Evolutionary conservation across 2,888 invertebrate genomes (phyloP), one percentile per base, ranked within the genome.

Genomic region (Nebria salina): DNA sequence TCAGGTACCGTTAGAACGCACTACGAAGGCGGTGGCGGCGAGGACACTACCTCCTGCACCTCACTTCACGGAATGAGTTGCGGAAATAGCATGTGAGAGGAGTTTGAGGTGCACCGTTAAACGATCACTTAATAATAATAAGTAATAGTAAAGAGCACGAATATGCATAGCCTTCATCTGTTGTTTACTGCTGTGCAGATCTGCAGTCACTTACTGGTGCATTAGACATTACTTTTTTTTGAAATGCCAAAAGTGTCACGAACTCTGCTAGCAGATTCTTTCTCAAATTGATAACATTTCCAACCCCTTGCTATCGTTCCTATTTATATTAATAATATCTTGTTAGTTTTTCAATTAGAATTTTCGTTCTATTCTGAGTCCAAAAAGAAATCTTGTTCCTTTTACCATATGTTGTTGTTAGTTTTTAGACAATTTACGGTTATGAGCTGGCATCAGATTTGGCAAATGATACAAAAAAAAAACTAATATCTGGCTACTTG

Each of bases 1-100:
- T 20, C 68, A 68, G 68, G 68, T 68, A 68, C 68, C 68, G 68
- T 68, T 68, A 68, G 26, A 25, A 20, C 20, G 68, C 20, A 68
- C 26, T 25, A 25, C 68, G 68, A 68, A 68, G 68, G 26, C 20
- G 26, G 68, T 20, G 26, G 7, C 26, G 68, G 26, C 20, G 68
- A 68, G 68, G 68, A 68, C 20, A 68, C 13, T 11, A 54, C 54
- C 13, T 13, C 54, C 54, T 13, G 54, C 54, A 54, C 54, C 54
- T 54, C 54, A 54, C 54, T 13, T 54, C 54, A 34, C 34, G 34
- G 34, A 34, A 34, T 34, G 34, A 34, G 34, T 34, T 34, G 54
- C 54, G 54, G 54, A 54, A 54, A 54, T 54, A 1, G 54, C 54
- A 54, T 54, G 54, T 11, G 54, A 54, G 54, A 54, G 54, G 54